A percentile compares a stretch with the other conserved stretches of the same genome.
phyloP scores from a whole-genome alignment of 2,113 vertebrate genomes.

The Rhea pennata region DNA sequence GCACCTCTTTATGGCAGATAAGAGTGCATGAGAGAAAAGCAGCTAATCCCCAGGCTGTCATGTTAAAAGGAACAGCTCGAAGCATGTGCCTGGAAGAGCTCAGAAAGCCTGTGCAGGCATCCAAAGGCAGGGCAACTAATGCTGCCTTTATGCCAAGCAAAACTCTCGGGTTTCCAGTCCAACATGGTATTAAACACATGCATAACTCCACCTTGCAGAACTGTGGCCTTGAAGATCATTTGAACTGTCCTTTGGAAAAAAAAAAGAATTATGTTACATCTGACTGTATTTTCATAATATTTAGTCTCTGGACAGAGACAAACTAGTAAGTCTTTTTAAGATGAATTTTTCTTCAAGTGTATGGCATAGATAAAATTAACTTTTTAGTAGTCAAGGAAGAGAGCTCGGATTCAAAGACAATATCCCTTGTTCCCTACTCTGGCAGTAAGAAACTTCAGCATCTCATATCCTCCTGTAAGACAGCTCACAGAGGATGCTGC shows the following conservation, averaged over 20 bases:
- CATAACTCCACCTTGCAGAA: background rate
- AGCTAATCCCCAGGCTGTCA: background rate
- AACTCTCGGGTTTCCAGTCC: background rate
- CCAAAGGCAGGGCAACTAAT: background rate
- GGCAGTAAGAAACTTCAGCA: background rate
- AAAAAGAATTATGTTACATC: background rate
- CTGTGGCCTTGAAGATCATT: background rate
- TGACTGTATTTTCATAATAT: background rate
- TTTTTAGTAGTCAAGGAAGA: background rate
- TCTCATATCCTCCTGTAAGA: background rate
- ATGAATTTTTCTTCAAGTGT: background rate
- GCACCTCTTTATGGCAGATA: background rate
- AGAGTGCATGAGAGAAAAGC: background rate
- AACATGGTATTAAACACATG: background rate
- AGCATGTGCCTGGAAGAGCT: accelerated
- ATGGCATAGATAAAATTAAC: background rate
- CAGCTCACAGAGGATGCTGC: background rate
- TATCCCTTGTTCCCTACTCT: background rate
- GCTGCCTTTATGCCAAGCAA: background rate
- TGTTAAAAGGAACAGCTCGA: background rate
- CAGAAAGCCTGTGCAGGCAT: background rate
- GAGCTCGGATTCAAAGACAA: background rate
- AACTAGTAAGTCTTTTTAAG: background rate
- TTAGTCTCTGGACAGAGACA: background rate
- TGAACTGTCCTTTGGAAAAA: background rate